Evolutionary conservation across 2,888 invertebrate species (phyloP).

Genomic region (Ophioninae sp.): DNA sequence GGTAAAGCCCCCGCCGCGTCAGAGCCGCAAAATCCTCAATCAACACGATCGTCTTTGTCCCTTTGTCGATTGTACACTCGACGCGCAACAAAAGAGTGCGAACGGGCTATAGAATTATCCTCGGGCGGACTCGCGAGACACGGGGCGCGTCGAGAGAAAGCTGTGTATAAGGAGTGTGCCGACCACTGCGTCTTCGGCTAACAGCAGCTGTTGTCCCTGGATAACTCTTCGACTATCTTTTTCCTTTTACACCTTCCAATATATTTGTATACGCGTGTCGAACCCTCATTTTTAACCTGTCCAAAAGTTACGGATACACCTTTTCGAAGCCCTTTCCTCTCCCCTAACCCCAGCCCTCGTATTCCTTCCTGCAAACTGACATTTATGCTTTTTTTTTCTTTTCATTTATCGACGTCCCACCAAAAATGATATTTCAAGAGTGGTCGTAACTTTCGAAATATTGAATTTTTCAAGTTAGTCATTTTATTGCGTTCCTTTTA

Average conservation of each 20-base stretch:
- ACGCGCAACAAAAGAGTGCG: slow-evolving; percentile 34
- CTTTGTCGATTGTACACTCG: slow-evolving; percentile 26
- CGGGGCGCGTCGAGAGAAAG: slow-evolving; percentile 60
- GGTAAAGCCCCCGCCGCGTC: not conserved
- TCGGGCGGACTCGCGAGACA: slow-evolving; percentile 35
- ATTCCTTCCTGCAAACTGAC: too few species aligned
- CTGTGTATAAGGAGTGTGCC: slow-evolving; percentile 40
- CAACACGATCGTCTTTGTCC: slow-evolving; percentile 31
- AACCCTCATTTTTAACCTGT: too few species aligned
- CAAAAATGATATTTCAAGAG: too few species aligned
- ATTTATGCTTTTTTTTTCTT: too few species aligned
- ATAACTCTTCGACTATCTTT: slow-evolving; percentile 51
- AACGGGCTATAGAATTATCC: slow-evolving; percentile 45
- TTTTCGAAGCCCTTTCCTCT: too few species aligned
- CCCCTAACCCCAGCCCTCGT: too few species aligned
- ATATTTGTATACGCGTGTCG: not conserved
- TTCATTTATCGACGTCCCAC: too few species aligned
- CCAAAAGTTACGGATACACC: too few species aligned
- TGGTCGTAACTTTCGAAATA: too few species aligned
- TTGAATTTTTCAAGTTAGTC: too few species aligned
- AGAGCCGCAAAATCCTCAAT: slow-evolving; percentile 4
- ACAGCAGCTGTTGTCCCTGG: slow-evolving; percentile 63
- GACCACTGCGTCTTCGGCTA: slow-evolving; percentile 43
- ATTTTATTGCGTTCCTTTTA: too few species aligned
- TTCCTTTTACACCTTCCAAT: slow-evolving; percentile 47